A percentile compares a stretch with the other conserved stretches of the same genome.
phyloP scores from a whole-genome alignment of 2,888 invertebrate species.

The Drosophila peninsularis region DNA sequence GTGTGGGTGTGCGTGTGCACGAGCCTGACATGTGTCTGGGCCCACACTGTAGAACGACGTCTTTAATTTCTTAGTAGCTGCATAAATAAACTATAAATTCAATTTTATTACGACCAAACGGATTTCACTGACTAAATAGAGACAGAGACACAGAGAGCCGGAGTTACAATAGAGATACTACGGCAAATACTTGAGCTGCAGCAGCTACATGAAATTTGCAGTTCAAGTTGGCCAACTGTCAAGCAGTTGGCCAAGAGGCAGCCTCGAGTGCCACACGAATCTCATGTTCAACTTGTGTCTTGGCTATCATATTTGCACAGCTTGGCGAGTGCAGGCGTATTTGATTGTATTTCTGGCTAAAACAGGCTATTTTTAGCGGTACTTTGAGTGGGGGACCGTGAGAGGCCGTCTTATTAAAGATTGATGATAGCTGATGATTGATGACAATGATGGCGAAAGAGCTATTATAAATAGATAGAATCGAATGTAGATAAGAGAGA shows the following conservation, averaged over 20 bases:
- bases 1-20: constrained; percentile 34
- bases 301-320: constrained; percentile 64
- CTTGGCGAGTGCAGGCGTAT: constrained; percentile 33
- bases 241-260: constrained; percentile 17
- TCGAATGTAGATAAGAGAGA: not conserved
- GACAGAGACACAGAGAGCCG: not conserved
- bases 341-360: not conserved
- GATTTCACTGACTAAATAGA: constrained; percentile 52
- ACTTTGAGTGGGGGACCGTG: not conserved
- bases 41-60: constrained; percentile 27
- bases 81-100: constrained; percentile 80
- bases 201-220: constrained; percentile 22
- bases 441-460: not conserved
- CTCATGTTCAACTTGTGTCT: constrained; percentile 55
- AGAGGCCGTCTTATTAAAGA: too few relatives aligned
- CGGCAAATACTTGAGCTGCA: constrained; percentile 24
- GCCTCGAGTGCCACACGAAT: constrained; percentile 52
- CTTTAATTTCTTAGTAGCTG: constrained; percentile 80
- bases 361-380: not conserved
- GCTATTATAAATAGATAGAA: not conserved
- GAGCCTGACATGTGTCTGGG: constrained; percentile 68
- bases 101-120: constrained; percentile 60
- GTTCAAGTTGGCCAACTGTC: constrained; percentile 17
- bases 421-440: not conserved
- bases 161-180: constrained; percentile 7